Conservation (phyloP, 1,140 invertebrate species). For the Aethina tumida region DNA sequence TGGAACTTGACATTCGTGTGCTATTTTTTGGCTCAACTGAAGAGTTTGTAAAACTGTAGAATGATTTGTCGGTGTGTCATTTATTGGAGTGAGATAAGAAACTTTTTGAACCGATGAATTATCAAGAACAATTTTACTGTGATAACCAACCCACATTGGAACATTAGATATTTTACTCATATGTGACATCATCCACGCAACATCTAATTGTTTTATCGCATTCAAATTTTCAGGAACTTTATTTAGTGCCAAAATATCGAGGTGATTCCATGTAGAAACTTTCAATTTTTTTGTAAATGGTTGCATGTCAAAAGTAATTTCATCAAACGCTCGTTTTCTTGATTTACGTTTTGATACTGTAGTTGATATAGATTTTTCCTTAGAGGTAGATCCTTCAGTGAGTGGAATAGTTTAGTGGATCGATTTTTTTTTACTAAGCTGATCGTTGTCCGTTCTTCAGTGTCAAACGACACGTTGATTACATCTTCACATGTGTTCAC, state of each 20-base stretch:
- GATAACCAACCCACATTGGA: slow-evolving; percentile 31
- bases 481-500: too few species aligned
- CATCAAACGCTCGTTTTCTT: slow-evolving; percentile 8
- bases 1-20: slow-evolving; percentile 10
- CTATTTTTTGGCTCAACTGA: slow-evolving; percentile 10
- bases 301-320: slow-evolving; percentile 9
- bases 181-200: slow-evolving; percentile 12
- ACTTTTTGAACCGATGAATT: slow-evolving; percentile 12
- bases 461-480: too few species aligned
- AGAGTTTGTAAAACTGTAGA: slow-evolving; percentile 18
- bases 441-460: too few species aligned
- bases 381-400: too few species aligned
- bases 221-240: slow-evolving; percentile 17
- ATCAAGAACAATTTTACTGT: slow-evolving; percentile 12
- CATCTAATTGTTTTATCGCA: slow-evolving; percentile 3
- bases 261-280: slow-evolving; percentile 13
- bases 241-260: slow-evolving; percentile 8
- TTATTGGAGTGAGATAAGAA: slow-evolving; percentile 20
- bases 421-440: too few species aligned
- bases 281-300: slow-evolving; percentile 11
- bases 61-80: slow-evolving; percentile 15
- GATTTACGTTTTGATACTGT: slow-evolving; percentile 4
- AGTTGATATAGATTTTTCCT: too few species aligned
- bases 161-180: slow-evolving; percentile 10
- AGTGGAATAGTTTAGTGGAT: too few species aligned